Percentiles rank a stretch among this genome's conserved stretches.
phyloP scores from a whole-genome alignment of 2,113 vertebrate species.

The Pitta sordida region DNA sequence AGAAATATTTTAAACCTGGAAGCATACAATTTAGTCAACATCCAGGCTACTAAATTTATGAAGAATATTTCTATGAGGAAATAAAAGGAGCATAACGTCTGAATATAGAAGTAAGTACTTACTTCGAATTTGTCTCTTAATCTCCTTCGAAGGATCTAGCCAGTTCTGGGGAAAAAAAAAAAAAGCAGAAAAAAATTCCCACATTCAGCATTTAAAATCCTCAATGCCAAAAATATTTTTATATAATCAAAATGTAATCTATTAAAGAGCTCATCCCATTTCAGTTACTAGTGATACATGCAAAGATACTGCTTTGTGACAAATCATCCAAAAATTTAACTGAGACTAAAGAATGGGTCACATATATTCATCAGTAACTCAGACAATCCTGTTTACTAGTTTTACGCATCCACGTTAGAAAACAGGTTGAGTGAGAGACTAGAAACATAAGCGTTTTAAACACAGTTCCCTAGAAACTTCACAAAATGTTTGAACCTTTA shows the following conservation, averaged over 20 bases:
- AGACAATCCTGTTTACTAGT: not conserved
- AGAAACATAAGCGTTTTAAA: not conserved
- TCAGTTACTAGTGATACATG: not conserved
- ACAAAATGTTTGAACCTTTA: not conserved
- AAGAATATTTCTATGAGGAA: not conserved
- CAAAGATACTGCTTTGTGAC: not conserved
- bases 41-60: not conserved
- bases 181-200: not conserved
- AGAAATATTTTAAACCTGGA: not conserved
- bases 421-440: not conserved
- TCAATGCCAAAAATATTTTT: not conserved
- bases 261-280: not conserved
- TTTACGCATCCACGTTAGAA: not conserved
- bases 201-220: not conserved
- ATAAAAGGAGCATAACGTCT: not conserved
- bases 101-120: conserved; percentile 63
- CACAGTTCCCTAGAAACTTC: not conserved
- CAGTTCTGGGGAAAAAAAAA: conserved; percentile 68
- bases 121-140: conserved; percentile 82
- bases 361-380: not conserved
- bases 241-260: not conserved
- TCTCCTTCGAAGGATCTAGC: conserved; percentile 81
- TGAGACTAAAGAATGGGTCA: not conserved
- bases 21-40: not conserved
- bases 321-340: not conserved